These are phyloP conservation scores for Pycnonotus jocosus DNA, from an alignment of 2,113 vertebrate species.

Conservation along the genomic window DNA sequence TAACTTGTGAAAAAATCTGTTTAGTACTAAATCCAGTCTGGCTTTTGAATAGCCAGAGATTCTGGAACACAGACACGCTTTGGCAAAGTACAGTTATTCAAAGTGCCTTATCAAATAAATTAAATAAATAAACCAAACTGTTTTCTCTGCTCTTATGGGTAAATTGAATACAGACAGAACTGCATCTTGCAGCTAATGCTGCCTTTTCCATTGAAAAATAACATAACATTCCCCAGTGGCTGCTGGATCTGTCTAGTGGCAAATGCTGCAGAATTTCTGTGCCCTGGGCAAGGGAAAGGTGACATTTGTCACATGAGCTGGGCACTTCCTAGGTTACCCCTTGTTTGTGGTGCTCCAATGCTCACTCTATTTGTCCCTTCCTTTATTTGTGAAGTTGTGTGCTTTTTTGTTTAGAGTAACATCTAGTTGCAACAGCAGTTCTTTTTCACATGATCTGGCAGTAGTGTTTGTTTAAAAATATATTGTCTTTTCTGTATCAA, in stretches of 20 bases:
- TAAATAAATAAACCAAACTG: constrained; percentile 33
- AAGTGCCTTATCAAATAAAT: constrained; percentile 42
- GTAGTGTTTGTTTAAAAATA: neutral
- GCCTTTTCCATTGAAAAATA: neutral
- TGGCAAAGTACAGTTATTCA: constrained; percentile 6
- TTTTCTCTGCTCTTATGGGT: neutral
- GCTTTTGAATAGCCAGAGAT: constrained; percentile 41
- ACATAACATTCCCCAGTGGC: neutral
- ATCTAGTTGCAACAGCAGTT: neutral
- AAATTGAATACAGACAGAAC: neutral
- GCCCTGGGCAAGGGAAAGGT: neutral
- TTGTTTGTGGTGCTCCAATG: neutral
- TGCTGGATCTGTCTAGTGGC: neutral
- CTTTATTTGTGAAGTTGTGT: neutral
- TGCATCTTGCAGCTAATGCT: neutral
- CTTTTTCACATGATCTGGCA: neutral
- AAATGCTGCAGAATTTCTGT: neutral
- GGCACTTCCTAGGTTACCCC: neutral
- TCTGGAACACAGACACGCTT: constrained; percentile 29
- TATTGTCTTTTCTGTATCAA: neutral
- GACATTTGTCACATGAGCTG: neutral
- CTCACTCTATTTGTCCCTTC: neutral
- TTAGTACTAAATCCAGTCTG: constrained; percentile 52
- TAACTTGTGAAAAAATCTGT: constrained; percentile 57
- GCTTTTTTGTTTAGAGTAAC: neutral